These are phyloP conservation scores for Meandrusa payeni DNA, from an alignment of 2,888 invertebrate species.

Conservation along the genomic window DNA sequence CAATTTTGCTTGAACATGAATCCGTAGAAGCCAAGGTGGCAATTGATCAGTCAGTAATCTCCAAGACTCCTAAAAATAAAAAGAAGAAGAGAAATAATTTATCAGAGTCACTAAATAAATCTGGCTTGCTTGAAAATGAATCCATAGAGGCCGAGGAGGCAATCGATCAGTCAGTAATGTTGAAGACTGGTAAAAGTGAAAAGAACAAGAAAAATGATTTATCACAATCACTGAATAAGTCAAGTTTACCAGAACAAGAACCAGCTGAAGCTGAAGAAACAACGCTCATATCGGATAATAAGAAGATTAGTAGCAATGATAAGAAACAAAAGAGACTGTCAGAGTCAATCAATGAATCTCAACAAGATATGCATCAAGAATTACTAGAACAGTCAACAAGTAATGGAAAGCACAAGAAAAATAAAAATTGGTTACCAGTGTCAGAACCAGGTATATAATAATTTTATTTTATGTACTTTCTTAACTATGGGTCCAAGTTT, in stretches of 20 bases:
- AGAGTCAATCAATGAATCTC: too few species aligned
- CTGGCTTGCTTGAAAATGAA: constrained; percentile 21
- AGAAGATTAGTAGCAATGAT: too few species aligned
- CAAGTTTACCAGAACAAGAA: not conserved
- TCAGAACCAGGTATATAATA: too few species aligned
- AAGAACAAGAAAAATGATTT: constrained; percentile 10
- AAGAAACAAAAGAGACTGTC: too few species aligned
- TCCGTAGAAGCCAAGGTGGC: not conserved
- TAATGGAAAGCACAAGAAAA: too few species aligned
- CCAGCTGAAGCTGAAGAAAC: not conserved
- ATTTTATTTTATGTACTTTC: too few species aligned
- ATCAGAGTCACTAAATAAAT: constrained; percentile 18
- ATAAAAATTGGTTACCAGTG: too few species aligned
- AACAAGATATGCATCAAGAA: too few species aligned
- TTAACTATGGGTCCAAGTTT: too few species aligned
- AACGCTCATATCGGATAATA: too few species aligned
- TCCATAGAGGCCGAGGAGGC: not conserved
- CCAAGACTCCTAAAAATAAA: constrained; percentile 23
- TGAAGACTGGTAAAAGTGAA: constrained; percentile 21
- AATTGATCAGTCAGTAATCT: constrained; percentile 20
- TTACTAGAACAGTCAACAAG: too few species aligned
- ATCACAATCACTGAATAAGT: not conserved
- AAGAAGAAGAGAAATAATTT: constrained; percentile 27
- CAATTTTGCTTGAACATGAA: constrained; percentile 17
- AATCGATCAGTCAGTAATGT: not conserved